These are phyloP conservation scores for Euplexia lucipara DNA, from an alignment of 2,888 invertebrate genomes.

Conservation along the genomic window DNA sequence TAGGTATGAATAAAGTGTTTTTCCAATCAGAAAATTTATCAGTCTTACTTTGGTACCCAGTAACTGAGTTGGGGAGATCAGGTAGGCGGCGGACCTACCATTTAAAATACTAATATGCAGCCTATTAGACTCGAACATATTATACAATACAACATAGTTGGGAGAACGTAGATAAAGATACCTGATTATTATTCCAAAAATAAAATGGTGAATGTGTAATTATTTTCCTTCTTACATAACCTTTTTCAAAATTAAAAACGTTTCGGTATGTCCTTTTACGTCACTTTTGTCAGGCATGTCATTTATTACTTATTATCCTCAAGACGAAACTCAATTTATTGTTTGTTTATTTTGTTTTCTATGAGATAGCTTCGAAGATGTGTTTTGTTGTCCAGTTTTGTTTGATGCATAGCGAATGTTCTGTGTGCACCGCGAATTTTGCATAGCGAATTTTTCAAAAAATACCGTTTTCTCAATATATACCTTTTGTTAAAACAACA, in stretches of 20 bases:
- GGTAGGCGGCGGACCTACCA: no score
- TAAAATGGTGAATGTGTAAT: neutral
- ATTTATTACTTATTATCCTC: no score
- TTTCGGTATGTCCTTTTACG: neutral
- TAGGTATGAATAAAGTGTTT: no score
- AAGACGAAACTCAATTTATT: neutral
- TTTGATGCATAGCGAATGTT: constrained; percentile 54
- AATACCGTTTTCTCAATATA: neutral
- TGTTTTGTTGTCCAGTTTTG: neutral
- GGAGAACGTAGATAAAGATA: no score
- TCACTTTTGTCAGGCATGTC: no score
- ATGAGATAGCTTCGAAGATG: neutral
- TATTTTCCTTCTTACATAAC: neutral
- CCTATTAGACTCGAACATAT: no score
- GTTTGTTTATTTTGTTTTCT: neutral
- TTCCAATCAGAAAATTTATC: no score
- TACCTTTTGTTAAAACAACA: no score
- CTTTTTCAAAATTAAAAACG: neutral
- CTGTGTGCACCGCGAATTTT: constrained; percentile 48
- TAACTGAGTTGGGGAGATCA: no score
- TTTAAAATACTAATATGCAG: no score
- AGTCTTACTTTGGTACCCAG: no score
- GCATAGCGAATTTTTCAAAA: constrained; percentile 47
- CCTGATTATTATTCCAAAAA: neutral
- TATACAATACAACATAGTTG: no score